Conservation (phyloP, 2,888 invertebrate genomes). For the Girardia tigrina region DNA sequence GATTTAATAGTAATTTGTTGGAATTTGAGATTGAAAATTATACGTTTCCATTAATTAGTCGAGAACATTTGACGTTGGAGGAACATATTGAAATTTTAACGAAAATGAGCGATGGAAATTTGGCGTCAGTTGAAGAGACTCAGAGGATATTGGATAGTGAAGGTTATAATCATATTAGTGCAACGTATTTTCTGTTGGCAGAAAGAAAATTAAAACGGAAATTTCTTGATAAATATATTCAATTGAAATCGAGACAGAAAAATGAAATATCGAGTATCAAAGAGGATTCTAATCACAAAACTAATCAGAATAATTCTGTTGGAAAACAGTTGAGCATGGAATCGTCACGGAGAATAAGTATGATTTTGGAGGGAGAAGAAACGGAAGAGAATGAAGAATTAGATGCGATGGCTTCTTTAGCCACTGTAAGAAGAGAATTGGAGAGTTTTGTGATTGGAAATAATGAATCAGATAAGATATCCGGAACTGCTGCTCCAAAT, state of each 20-base stretch:
- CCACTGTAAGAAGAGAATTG: background rate
- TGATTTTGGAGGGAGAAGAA: constrained; percentile 35
- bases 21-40: background rate
- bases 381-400: constrained; percentile 28
- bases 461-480: background rate
- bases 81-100: constrained; percentile 79
- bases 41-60: constrained; percentile 65
- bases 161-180: constrained; percentile 93
- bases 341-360: constrained; percentile 28
- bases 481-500: background rate
- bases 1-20: constrained; percentile 21
- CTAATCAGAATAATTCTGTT: background rate
- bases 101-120: constrained; percentile 85
- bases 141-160: constrained; percentile 77
- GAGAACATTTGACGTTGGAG: constrained; percentile 75
- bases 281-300: background rate
- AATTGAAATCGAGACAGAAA: background rate
- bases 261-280: background rate
- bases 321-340: background rate
- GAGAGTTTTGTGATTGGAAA: background rate
- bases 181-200: constrained; percentile 86
- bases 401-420: background rate
- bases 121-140: constrained; percentile 83
- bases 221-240: constrained; percentile 7
- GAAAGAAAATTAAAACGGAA: constrained; percentile 63